Conservation (phyloP, 2,797 vertebrate species). For the Acipenser ruthenus region DNA sequence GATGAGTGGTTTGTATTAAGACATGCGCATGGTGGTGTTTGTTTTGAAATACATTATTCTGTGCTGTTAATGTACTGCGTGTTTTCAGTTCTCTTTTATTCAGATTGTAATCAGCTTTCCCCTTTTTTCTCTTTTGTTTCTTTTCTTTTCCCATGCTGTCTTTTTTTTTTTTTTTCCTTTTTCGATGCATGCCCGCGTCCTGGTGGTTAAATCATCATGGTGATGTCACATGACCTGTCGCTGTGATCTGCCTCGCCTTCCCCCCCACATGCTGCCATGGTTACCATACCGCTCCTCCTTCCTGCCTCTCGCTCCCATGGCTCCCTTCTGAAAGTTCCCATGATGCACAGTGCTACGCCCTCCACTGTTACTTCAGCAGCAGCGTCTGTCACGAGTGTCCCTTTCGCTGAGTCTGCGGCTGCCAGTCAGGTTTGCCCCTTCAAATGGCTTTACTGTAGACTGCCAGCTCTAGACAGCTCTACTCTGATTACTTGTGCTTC, state of each 20-base stretch:
- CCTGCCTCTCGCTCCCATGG: constrained; percentile 84
- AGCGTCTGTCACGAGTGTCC: constrained; percentile 91
- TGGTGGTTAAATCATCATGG: constrained; percentile 71
- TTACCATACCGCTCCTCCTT: constrained; percentile 81
- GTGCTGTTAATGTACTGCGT: constrained; percentile 57
- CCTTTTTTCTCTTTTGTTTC: constrained; percentile 57
- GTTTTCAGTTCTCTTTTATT: constrained; percentile 64
- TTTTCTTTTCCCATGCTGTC: constrained; percentile 40
- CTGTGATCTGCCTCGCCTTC: constrained; percentile 69
- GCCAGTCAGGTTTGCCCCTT: constrained; percentile 98
- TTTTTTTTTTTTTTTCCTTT: constrained; percentile 54
- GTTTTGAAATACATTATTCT: neutral
- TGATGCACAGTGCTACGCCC: constrained; percentile 98
- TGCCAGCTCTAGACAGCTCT: constrained; percentile 53
- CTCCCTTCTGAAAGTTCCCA: constrained; percentile 95
- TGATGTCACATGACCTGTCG: constrained; percentile 83
- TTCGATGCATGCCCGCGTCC: constrained; percentile 76
- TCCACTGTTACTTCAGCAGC: constrained; percentile 95
- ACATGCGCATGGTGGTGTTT: too few relatives aligned
- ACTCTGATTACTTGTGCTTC: constrained; percentile 33
- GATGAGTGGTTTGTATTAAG: neutral
- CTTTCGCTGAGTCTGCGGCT: constrained; percentile 89
- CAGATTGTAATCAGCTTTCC: constrained; percentile 69
- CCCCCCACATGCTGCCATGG: constrained; percentile 76
- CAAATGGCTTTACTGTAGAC: constrained; percentile 76